Evolutionary conservation across 2,888 invertebrate genomes (phyloP), one percentile per base, ranked within the genome.

Genomic region (Pandemis cinnamomeana): DNA sequence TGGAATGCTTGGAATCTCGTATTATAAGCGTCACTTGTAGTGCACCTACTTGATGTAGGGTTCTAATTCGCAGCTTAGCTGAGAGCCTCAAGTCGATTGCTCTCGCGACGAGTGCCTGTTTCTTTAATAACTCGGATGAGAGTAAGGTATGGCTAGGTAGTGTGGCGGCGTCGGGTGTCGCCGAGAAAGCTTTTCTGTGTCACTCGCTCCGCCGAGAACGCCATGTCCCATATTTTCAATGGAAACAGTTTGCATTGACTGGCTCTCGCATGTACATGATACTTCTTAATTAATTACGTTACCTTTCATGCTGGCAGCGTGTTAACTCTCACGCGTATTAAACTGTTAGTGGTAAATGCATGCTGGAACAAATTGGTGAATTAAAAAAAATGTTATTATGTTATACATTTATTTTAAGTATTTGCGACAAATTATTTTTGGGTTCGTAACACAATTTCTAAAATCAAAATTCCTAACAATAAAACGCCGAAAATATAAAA

Each of bases 341-440:
- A 51, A 51, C 3, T 51, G 51, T 51, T 15, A 51, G n/a, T 51
- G 51, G n/a, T n/a, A 51, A 48, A 36, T 4, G 48, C 48, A 48
- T 48, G 48, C 48, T 13, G 13, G 7, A 60, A 36, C 7, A 41
- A 61, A 13, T 41, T 10, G 10, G 20, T 2, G 27, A 61, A n/a
- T 0, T n/a, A 7, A 64, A 36, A 27, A 27, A 36, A 64, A 27
- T 15, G 48, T 20, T 36, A 20, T 83, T 80, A 81, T 80, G 81
- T 87, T 88, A 89, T 91, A 91, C 91, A 91, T 92, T 91, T 90
- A 88, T 84, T 87, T 80, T 81, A 89, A 89, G 89, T 91, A 92
- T 88, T 88, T 84, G 87, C 92, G 92, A 92, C 91, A 91, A 91
- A 90, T 90, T 86, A 89, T 89, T 36, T 36, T 36, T 36, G 27